Base-by-base conservation (phyloP, 2,113 vertebrate species). In the Argyrosomus japonicus region DNA sequence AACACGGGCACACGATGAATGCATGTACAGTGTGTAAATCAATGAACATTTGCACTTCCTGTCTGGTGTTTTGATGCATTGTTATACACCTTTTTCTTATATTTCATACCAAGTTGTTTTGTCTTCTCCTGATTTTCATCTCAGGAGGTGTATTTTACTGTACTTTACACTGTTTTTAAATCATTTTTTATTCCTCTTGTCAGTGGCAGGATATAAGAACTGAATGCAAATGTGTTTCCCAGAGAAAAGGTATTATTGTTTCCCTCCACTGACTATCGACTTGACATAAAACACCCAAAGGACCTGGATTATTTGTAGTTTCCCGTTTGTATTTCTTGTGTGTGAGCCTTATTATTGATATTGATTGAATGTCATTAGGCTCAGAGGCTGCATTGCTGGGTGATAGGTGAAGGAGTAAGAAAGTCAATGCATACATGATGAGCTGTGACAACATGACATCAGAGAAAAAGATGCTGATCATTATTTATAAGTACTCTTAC, bases 401-500 rank as follows among this genome's bases (percentile, higher is more conserved):
- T 69, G 74, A 73, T 29, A 57, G 69, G 57, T 67, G 45, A 23
- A 62, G 23, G 53, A 72, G 40, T 29, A 70, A 79, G 56, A 58
- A 61, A 50, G 68, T 69, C 63, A 29, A 47, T 78, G 70, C 67
- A 67, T 78, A 23, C 45, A 11, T 61, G 67, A 81, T 86, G 64
- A 79, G 47, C 32, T 64, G 68, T 63, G 25, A 36, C 53, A 48
- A 68, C 27, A 72, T 58, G 69, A 68, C 63, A 77, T 27, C 32
- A 76, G 65, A 60, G 45, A 79, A 75, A 75, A 60, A 60, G 53
- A 79, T 57, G 25, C 32, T 10, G 7, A 83, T 89, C 43, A 91
- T 88, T 87, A 91, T 91, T 91, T 71, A 87, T 90, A 84, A 82
- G 81, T 77, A 36, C 64, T 79, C 56, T 80, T 77, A 80, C 69